Evolutionary conservation across 23 tunicate genomes (phyloP).

Genomic region (Diplosoma virens): DNA sequence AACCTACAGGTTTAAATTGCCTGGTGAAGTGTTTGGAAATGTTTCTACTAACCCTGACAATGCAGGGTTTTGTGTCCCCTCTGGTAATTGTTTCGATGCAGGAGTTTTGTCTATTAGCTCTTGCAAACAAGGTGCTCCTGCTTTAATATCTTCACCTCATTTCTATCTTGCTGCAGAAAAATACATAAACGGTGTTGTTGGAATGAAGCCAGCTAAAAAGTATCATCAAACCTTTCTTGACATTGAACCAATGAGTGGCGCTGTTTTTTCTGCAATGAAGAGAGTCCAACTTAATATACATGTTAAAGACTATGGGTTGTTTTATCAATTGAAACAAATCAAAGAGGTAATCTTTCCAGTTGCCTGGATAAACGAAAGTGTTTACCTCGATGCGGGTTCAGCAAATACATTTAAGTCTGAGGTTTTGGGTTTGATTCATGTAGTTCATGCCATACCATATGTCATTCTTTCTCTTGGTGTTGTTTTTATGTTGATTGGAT

Average conservation of each 20-base stretch:
- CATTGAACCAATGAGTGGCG: conserved; percentile 82
- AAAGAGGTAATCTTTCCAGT: conserved; percentile 45
- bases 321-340: conserved; percentile 27
- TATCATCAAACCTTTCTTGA: conserved; percentile 67
- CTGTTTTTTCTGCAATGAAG: conserved; percentile 59
- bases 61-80: conserved; percentile 81
- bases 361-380: conserved; percentile 68
- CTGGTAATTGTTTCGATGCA: conserved; percentile 59
- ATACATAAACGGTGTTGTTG: conserved; percentile 63
- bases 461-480: conserved; percentile 46
- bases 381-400: conserved; percentile 25
- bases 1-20: conserved; percentile 59
- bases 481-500: conserved; percentile 14
- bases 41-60: conserved; percentile 61
- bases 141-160: conserved; percentile 72
- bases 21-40: conserved; percentile 63
- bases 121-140: conserved; percentile 90
- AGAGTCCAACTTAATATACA: conserved; percentile 49
- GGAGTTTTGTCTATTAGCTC: conserved; percentile 77
- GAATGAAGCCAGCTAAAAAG: conserved; percentile 50
- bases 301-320: conserved; percentile 6
- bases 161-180: conserved; percentile 71
- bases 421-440: conserved; percentile 5
- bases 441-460: conserved; percentile 43
- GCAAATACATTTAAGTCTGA: conserved; percentile 42